Base-by-base conservation (phyloP, 2,888 invertebrate genomes). In the Spilosoma lubricipeda region DNA sequence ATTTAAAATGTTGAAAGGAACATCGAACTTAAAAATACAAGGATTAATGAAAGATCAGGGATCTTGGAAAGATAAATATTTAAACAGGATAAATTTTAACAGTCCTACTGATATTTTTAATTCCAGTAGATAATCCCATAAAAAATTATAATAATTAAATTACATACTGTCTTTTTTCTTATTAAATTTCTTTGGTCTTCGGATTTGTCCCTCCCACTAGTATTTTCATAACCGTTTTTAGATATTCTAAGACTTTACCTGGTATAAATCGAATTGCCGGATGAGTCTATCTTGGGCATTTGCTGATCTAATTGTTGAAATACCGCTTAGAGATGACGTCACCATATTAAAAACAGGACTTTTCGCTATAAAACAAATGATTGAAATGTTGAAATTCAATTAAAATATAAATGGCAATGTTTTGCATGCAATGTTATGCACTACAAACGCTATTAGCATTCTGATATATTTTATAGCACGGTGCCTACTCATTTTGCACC, bases 321-420 rank as follows among this genome's bases (percentile, higher is more conserved):
- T 96, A 1, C 98, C 98, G 83, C 96, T 96, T 1, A 98, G 93
- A 0, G 98, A 97, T 27, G 98, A 97, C 70, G 97, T 97, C 36
- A 98, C 95, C 92, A 98, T 97, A 0, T 98, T 97, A 86, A 98
- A 98, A 0, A 98, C 97, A 0, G 98, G 98, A 86, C 98, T 98
- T 80, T 97, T 97, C 30, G 97, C 98, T 98, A 91, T 27, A 90
- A 89, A 70, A 67, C n/a, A 18, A 33, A 33, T 27, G 23, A 56
- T 3, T 56, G 11, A 23, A 52, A n/a, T 2, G n/a, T 56, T 56
- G 0, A n/a, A 23, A 56, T 20, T 20, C 45, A n/a, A 15, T 18
- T 71, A n/a, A 56, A n/a, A 20, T 8, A 20, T 7, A 52, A 52
- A 48, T 7, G 52, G 8, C 23, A 52, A 0, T n/a, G 56, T n/a